These are phyloP conservation scores for Cotesia vestalis DNA, from an alignment of 1,140 invertebrate species.

Conservation along the genomic window DNA sequence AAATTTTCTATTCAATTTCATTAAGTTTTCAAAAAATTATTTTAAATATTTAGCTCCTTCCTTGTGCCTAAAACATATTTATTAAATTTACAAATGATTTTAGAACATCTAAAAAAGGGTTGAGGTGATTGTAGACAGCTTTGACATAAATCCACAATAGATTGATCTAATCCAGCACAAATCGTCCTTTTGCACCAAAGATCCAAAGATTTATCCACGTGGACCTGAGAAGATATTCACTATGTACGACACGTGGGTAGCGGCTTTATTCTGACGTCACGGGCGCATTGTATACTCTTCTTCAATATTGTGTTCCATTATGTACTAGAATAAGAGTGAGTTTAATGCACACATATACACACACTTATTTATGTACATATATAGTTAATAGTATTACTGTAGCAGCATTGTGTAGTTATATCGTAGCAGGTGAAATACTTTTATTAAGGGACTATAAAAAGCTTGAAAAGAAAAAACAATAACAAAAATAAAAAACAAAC, in stretches of 20 bases:
- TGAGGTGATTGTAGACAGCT: too few relatives aligned
- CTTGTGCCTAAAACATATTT: too few relatives aligned
- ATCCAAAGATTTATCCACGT: slow-evolving; percentile 10
- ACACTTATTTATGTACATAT: neutral
- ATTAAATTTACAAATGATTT: too few relatives aligned
- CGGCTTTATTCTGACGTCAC: slow-evolving; percentile 8
- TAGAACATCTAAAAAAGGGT: too few relatives aligned
- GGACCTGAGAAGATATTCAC: slow-evolving; percentile 23
- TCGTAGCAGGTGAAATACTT: neutral
- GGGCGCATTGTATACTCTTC: neutral
- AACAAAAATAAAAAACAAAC: neutral
- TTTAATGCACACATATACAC: neutral
- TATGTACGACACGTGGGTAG: slow-evolving; percentile 16
- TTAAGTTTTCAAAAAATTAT: too few relatives aligned
- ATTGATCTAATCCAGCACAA: slow-evolving; percentile 8
- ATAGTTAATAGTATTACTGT: too few relatives aligned
- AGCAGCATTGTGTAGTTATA: too few relatives aligned
- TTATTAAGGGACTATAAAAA: neutral
- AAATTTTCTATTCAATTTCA: too few relatives aligned
- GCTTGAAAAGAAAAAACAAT: neutral
- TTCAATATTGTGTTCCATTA: neutral
- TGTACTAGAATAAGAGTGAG: slow-evolving; percentile 1
- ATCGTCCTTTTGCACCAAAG: too few relatives aligned
- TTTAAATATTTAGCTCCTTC: too few relatives aligned
- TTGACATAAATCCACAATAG: too few relatives aligned